Percentiles rank a stretch among this genome's conserved stretches.
Evolutionary conservation across 1,140 invertebrate species (phyloP).

Genomic region (Uloborus diversus): DNA sequence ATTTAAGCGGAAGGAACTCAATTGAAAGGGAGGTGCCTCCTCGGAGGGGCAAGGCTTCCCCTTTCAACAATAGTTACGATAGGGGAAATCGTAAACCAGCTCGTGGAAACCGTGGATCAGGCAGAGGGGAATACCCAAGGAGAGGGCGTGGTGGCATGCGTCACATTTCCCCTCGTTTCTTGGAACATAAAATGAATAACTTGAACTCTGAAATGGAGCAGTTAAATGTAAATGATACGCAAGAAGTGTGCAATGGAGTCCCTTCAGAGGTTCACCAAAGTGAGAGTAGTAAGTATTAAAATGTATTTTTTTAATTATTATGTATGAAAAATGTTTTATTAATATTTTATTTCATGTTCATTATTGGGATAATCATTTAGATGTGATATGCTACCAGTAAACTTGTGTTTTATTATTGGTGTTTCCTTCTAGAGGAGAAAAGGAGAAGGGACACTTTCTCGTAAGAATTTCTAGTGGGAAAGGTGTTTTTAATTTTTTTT

Average conservation of each 20-base stretch:
- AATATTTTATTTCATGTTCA: too few relatives aligned
- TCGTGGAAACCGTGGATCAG: conserved; percentile 43
- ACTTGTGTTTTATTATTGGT: too few relatives aligned
- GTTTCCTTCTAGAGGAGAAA: too few relatives aligned
- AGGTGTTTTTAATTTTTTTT: too few relatives aligned
- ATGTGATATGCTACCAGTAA: too few relatives aligned
- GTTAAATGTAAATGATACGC: background rate
- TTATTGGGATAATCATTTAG: too few relatives aligned
- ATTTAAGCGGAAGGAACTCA: conserved; percentile 16
- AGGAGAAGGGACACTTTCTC: too few relatives aligned
- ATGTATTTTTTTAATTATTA: background rate
- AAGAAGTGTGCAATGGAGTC: background rate
- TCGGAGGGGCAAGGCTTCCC: conserved; percentile 3
- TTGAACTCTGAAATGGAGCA: conserved; percentile 30
- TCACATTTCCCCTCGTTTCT: conserved; percentile 30
- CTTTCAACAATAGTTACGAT: conserved; percentile 13
- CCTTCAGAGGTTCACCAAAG: background rate
- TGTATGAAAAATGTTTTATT: too few relatives aligned
- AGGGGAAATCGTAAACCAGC: conserved; percentile 37
- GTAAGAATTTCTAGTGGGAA: too few relatives aligned
- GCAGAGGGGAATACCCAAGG: conserved; percentile 3
- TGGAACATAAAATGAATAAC: conserved; percentile 34
- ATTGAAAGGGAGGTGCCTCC: conserved; percentile 2
- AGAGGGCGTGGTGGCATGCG: conserved; percentile 3
- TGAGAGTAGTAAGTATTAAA: conserved; percentile 32